Evolutionary conservation across 2,797 vertebrate species (phyloP).

Genomic region (Dendrocincla fuliginosa): DNA sequence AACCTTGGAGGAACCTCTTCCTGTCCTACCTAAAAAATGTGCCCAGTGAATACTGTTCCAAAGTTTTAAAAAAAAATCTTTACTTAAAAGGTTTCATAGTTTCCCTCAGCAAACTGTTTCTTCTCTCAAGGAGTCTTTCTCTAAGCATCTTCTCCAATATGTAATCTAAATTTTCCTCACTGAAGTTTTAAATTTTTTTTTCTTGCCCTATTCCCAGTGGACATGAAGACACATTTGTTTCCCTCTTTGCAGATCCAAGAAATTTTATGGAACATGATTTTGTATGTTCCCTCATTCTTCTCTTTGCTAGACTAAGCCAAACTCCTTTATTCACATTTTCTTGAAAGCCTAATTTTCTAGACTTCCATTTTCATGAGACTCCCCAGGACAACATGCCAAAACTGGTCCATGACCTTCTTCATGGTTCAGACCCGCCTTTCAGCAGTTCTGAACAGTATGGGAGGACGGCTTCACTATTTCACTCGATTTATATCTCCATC

Average conservation of each 20-base stretch:
- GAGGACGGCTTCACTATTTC: not conserved
- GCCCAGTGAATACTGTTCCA: not conserved
- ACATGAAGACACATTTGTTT: not conserved
- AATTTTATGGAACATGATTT: not conserved
- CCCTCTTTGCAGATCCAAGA: not conserved
- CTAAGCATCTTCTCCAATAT: not conserved
- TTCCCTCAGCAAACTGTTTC: not conserved
- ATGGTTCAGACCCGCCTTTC: rapidly evolving
- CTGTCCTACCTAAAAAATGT: not conserved
- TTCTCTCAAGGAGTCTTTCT: not conserved
- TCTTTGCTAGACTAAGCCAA: not conserved
- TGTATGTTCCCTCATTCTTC: not conserved
- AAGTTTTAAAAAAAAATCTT: rapidly evolving
- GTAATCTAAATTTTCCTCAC: not conserved
- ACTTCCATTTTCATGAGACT: not conserved
- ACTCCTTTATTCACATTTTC: not conserved
- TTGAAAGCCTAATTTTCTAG: not conserved
- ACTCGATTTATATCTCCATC: not conserved
- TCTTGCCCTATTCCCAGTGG: not conserved
- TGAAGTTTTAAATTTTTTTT: not conserved
- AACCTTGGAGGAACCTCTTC: not conserved
- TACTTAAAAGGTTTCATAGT: not conserved
- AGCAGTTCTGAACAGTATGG: not conserved
- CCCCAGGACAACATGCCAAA: not conserved
- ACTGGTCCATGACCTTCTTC: not conserved